phyloP scores from a whole-genome alignment of 1,140 invertebrate species.

The Drosophila kanapiae region DNA sequence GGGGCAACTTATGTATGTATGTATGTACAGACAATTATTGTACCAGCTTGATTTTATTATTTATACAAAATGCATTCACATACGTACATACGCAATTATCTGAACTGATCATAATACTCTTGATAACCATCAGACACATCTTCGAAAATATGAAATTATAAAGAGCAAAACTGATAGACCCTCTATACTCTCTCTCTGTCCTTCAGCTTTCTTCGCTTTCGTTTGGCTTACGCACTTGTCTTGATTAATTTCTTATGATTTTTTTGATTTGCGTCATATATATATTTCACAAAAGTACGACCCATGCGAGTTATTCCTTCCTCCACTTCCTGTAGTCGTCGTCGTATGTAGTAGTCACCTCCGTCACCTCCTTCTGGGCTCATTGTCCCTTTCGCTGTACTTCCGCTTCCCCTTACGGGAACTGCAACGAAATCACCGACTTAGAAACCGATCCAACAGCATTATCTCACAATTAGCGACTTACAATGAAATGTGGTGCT shows the following conservation, averaged over 20 bases:
- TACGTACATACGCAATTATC: constrained; percentile 31
- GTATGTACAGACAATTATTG: constrained; percentile 31
- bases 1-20: constrained; percentile 27
- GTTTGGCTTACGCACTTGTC: constrained; percentile 7
- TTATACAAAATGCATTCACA: constrained; percentile 45
- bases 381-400: neutral
- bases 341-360: constrained; percentile 14
- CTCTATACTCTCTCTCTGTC: neutral
- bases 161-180: constrained; percentile 37
- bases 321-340: constrained; percentile 3
- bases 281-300: constrained; percentile 17
- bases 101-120: constrained; percentile 32
- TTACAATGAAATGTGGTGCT: constrained; percentile 93
- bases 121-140: constrained; percentile 40
- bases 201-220: constrained; percentile 4
- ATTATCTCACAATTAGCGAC: neutral
- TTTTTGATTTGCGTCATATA: constrained; percentile 18
- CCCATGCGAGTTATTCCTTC: constrained; percentile 5
- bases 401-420: constrained; percentile 66
- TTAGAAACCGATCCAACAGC: neutral
- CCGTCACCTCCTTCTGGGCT: constrained; percentile 3
- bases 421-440: constrained; percentile 40
- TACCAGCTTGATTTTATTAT: constrained; percentile 16
- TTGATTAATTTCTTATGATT: constrained; percentile 14
- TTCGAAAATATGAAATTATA: constrained; percentile 26